Evolutionary conservation across 1,140 invertebrate species (phyloP), one percentile per base, ranked within the genome.

Genomic region (Drosophila azteca): DNA sequence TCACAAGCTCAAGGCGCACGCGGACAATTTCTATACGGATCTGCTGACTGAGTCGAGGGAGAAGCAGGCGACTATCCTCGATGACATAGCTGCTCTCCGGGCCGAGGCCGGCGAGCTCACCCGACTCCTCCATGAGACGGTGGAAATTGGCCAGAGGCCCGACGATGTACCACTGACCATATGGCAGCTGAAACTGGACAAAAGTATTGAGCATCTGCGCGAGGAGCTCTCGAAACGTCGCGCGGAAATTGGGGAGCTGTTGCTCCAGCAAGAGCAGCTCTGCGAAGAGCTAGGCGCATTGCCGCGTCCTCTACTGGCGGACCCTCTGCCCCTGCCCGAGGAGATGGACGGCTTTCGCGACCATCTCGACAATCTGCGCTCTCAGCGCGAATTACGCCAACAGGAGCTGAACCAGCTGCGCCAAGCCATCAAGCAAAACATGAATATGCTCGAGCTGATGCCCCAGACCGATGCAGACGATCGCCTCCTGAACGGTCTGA

Each of bases 281-380:
- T 88, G 83, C 43, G 78, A 84, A n/a, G 83, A 88, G 13, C 57
- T 88, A 29, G 80, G 81, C 17, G 78, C 76, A 29, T 22, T 73
- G 11, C 83, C 81, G 3, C 53, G 65, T 7, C 75, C 83, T 0
- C 50, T 88, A 24, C 61, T 84, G 17, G 80, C 64, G 5, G 83
- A 88, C 66, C 83, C 83, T 2, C 49, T 88, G 43, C 83, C 83
- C 0, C 52, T 70, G 17, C 71, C 70, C 0, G 59, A 77, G 7
- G 75, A 88, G 48, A 68, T 88, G 50, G 44, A 63, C 6, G 52
- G 55, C 2, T 88, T 88, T 24, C 67, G 83, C 2, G 49, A 17
- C 11, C 81, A 79, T 31, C 67, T 88, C 0, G 60, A 74, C 0
- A 43, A 48, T 20, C 26, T 88, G 2, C 58, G 69, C 13, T 50